phyloP scores from a whole-genome alignment of 2,888 invertebrate genomes.

The Mesorhabditis sp. region DNA sequence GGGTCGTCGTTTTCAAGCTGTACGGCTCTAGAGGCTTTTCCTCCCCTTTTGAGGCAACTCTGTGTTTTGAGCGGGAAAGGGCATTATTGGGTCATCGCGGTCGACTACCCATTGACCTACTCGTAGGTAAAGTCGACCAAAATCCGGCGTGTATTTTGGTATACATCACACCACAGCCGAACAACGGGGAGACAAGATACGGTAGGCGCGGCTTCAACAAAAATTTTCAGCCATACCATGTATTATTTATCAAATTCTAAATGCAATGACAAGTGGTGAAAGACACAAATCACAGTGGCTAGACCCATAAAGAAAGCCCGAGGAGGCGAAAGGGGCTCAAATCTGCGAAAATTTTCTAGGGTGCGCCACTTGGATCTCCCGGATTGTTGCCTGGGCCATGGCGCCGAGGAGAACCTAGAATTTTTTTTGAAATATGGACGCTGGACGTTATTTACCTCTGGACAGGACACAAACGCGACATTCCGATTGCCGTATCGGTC shows the following conservation, averaged over 20 bases:
- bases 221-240: background rate
- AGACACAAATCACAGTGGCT: background rate
- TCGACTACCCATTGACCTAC: too few relatives aligned
- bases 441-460: conserved; percentile 35
- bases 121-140: too few relatives aligned
- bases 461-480: conserved; percentile 55
- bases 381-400: conserved; percentile 58
- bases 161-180: background rate
- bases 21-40: too few relatives aligned
- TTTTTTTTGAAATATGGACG: background rate
- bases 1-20: too few relatives aligned
- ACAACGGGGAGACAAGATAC: background rate
- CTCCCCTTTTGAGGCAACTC: too few relatives aligned
- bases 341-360: background rate
- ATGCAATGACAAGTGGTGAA: background rate
- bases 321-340: background rate
- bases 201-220: too few relatives aligned
- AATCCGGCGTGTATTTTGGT: background rate
- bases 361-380: conserved; percentile 51
- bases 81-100: too few relatives aligned
- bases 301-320: background rate
- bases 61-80: too few relatives aligned
- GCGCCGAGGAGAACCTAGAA: conserved; percentile 48
- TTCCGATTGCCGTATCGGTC: conserved; percentile 45
- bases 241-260: background rate